These are phyloP conservation scores for Pseudochirops corinnae DNA, from an alignment of 2,797 vertebrate genomes.

Conservation along the genomic window DNA sequence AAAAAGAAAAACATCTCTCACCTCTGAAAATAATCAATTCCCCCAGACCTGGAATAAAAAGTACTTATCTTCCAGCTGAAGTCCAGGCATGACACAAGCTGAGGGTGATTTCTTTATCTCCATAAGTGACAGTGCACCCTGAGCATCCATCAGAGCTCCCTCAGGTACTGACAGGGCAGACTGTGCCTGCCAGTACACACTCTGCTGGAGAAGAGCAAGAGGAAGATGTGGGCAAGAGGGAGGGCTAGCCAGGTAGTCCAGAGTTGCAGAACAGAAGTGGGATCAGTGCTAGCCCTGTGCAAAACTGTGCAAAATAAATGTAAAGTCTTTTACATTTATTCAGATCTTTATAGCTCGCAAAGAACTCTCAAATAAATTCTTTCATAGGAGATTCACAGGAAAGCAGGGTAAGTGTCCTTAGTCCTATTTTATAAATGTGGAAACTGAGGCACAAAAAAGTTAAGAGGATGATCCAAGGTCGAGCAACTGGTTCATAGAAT, in stretches of 20 bases:
- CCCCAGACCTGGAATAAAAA: constrained; percentile 19
- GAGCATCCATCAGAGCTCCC: neutral
- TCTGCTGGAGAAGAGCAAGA: neutral
- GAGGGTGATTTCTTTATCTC: constrained; percentile 38
- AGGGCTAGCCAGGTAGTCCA: neutral
- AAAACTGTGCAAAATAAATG: neutral
- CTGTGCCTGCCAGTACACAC: neutral
- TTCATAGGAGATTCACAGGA: neutral
- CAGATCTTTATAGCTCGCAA: neutral
- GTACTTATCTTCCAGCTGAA: constrained; percentile 43
- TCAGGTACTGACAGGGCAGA: neutral
- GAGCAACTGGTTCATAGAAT: neutral
- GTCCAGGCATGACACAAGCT: neutral
- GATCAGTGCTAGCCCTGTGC: neutral
- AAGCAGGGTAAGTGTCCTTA: neutral
- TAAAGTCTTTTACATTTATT: neutral
- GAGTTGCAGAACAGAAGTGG: neutral
- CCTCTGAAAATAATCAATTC: constrained; percentile 36
- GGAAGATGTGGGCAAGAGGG: too few relatives aligned
- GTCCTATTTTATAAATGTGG: neutral
- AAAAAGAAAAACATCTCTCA: constrained; percentile 18
- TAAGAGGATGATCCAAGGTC: neutral
- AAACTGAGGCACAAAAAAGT: neutral
- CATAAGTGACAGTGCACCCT: neutral
- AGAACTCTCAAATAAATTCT: neutral